Base-by-base conservation (phyloP, 1,140 invertebrate species). In the Linepithema humile region DNA sequence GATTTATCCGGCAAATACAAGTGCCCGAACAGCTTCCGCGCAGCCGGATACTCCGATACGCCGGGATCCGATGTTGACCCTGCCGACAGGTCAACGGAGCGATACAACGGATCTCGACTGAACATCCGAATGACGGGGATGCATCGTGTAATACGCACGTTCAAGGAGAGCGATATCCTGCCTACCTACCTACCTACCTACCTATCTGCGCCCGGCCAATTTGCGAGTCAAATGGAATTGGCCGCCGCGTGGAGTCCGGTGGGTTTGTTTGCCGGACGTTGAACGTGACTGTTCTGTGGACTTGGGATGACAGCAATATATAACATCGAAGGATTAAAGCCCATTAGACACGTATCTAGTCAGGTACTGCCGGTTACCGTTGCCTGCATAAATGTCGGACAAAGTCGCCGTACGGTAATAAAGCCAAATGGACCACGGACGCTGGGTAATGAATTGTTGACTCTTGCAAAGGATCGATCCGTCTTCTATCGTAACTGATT, bases 211-310 rank as follows among this genome's bases (percentile, higher is more conserved):
- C 23, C 64, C 23, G 75, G 50, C 26, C 75, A 80, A 80, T 80
- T 80, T 80, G 75, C 75, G 75, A 80, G 75, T 80, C 64, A 80
- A 80, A 80, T 80, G 75, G 75, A 80, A 80, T 80, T 80, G 75
- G 75, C 38, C 48, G 17, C 17, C 64, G 48, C 65, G 57, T 35
- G 70, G 17, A 74, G 72, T 74, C 72, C 75, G 12, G n/a, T 35
- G 35, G 64, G 48, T 80, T 80, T 80, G 75, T 80, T 80, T 70
- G 75, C 75, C 26, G 62, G 62, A 78, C 32, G 75, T 78, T 78
- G 62, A 69, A 78, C 75, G 75, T 80, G 75, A 80, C 75, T 80
- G 48, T 80, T 80, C 75, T 40, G 35, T 57, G 35, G 75, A 80
- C 48, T 67, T 70, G 75, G 64, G 48, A 70, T 26, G 75, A 69